Percentiles rank a stretch among this genome's conserved stretches.
Evolutionary conservation across 1,140 invertebrate species (phyloP).

Genomic region (Hypsibius dujardini): DNA sequence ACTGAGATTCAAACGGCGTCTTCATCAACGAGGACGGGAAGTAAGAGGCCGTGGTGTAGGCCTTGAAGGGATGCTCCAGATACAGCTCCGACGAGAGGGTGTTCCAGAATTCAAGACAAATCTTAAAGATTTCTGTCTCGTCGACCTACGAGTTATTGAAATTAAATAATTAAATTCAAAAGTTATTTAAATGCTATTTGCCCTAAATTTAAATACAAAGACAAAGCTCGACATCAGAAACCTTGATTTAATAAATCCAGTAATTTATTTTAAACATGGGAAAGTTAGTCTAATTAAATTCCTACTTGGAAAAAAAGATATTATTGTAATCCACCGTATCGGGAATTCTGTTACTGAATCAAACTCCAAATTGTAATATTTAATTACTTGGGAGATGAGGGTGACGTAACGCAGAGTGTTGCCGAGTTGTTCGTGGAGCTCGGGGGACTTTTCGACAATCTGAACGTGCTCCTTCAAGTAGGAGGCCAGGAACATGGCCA

Average conservation of each 20-base stretch:
- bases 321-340: too few relatives aligned
- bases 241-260: too few relatives aligned
- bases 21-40: slow-evolving; percentile 5
- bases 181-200: too few relatives aligned
- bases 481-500: slow-evolving; percentile 89
- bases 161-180: too few relatives aligned
- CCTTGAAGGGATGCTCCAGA: slow-evolving; percentile 38
- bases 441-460: slow-evolving; percentile 51
- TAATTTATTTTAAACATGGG: too few relatives aligned
- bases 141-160: slow-evolving; percentile 54
- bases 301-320: too few relatives aligned
- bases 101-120: slow-evolving; percentile 98
- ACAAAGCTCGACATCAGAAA: too few relatives aligned
- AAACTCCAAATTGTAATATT: too few relatives aligned
- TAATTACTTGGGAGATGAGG: slow-evolving; percentile 50
- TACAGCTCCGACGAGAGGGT: slow-evolving; percentile 75
- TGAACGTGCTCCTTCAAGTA: slow-evolving; percentile 86
- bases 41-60: slow-evolving; percentile 14
- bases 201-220: too few relatives aligned
- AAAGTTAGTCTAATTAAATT: too few relatives aligned
- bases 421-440: slow-evolving; percentile 21
- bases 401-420: slow-evolving; percentile 77
- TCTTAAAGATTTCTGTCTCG: slow-evolving; percentile 98
- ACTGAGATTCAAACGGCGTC: background rate
- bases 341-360: too few relatives aligned